A percentile compares a stretch with the other conserved stretches of the same genome.
phyloP scores from a whole-genome alignment of 2,888 invertebrate species.

The Drosophila nr. fundita region DNA sequence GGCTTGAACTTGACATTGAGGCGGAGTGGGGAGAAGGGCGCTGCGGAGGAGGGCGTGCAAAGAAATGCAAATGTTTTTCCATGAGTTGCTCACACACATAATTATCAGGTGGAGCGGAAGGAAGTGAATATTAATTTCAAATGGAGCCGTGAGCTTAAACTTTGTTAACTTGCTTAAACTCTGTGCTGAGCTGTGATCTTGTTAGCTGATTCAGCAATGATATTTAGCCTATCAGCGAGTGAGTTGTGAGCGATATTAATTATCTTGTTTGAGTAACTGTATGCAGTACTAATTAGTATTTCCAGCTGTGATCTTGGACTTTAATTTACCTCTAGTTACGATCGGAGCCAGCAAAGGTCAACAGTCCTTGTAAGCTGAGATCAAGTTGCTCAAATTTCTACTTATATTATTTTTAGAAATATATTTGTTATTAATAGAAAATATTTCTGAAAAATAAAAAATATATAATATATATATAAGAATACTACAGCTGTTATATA shows the following conservation, averaged over 20 bases:
- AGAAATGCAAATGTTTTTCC: slow-evolving; percentile 64
- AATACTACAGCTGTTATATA: neutral
- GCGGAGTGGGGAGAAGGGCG: neutral
- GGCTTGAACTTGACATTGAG: slow-evolving; percentile 72
- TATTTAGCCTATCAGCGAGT: neutral
- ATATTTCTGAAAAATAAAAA: neutral
- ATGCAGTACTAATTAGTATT: neutral
- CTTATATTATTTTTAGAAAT: neutral
- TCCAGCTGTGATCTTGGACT: neutral
- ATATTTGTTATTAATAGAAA: neutral
- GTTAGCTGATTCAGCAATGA: slow-evolving; percentile 5
- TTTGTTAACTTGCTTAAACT: slow-evolving; percentile 15
- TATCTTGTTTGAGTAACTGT: neutral
- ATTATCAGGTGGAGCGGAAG: slow-evolving; percentile 55
- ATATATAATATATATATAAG: too few relatives aligned
- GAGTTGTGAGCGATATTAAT: neutral
- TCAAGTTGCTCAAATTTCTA: neutral
- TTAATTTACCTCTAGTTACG: neutral
- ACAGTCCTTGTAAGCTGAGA: neutral
- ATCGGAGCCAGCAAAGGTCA: neutral
- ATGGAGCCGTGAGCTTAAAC: slow-evolving; percentile 18
- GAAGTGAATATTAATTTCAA: slow-evolving; percentile 45
- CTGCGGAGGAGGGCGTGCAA: slow-evolving; percentile 15
- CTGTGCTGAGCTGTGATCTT: slow-evolving; percentile 7
- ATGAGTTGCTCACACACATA: slow-evolving; percentile 41